These are phyloP conservation scores for Neoitamus cyanurus DNA, from an alignment of 2,888 invertebrate species.

Conservation along the genomic window DNA sequence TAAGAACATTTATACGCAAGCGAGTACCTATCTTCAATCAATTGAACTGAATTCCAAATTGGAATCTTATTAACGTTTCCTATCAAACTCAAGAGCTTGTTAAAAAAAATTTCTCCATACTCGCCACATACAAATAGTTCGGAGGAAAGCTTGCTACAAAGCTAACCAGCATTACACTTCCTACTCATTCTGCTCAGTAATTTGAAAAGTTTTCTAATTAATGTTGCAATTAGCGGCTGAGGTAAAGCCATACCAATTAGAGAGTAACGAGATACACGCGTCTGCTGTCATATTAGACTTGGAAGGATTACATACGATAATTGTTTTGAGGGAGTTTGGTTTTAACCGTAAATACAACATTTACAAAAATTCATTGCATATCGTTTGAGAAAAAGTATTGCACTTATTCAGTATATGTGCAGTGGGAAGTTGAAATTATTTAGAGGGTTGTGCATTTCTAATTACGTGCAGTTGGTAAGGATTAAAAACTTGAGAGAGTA, in stretches of 20 bases:
- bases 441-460: no score
- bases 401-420: neutral
- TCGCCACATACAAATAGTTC: neutral
- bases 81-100: neutral
- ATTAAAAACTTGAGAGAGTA: no score
- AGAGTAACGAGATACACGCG: neutral
- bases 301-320: neutral
- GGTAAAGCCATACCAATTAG: slow-evolving; percentile 10
- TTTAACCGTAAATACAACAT: neutral
- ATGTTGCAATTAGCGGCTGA: slow-evolving; percentile 21
- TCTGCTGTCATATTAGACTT: neutral
- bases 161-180: neutral
- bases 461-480: no score
- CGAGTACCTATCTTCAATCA: neutral
- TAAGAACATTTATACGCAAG: neutral
- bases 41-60: neutral
- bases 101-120: neutral
- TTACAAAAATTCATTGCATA: neutral
- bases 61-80: neutral
- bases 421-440: neutral
- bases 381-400: neutral
- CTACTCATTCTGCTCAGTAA: neutral
- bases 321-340: neutral
- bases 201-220: slow-evolving; percentile 29
- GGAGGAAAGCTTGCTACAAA: neutral